phyloP scores from a whole-genome alignment of 1,140 invertebrate genomes.

The Magallana ariakensis region DNA sequence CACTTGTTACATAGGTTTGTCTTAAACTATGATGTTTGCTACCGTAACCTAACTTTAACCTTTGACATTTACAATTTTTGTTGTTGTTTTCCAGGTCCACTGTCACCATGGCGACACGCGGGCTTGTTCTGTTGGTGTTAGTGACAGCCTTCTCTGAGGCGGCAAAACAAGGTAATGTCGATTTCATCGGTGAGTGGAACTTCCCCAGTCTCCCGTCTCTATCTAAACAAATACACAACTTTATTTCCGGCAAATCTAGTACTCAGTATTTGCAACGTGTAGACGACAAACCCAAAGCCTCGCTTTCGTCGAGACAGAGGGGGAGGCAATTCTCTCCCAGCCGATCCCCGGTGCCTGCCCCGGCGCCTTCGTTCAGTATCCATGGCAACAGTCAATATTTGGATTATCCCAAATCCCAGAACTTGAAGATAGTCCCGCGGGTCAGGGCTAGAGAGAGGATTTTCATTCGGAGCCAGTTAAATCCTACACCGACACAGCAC shows the following conservation, averaged over 20 bases:
- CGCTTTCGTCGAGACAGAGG: not conserved
- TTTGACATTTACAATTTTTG: too few species aligned
- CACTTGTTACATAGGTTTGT: too few species aligned
- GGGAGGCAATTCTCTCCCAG: not conserved
- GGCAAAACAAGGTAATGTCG: conserved; percentile 21
- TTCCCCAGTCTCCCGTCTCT: not conserved
- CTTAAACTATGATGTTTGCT: too few species aligned
- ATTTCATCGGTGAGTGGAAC: conserved; percentile 25
- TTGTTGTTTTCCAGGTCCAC: not conserved
- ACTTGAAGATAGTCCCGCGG: not conserved
- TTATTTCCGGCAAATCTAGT: not conserved
- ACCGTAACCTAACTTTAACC: too few species aligned
- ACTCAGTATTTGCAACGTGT: not conserved
- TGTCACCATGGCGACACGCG: not conserved
- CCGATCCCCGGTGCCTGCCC: not conserved
- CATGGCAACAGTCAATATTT: conserved; percentile 4
- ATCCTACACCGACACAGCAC: not conserved
- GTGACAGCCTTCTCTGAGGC: not conserved
- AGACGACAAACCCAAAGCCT: not conserved
- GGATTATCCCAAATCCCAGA: not conserved
- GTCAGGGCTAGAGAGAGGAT: not conserved
- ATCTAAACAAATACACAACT: conserved; percentile 16
- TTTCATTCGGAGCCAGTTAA: not conserved
- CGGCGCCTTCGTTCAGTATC: conserved; percentile 12
- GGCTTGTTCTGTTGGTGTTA: conserved; percentile 18